phyloP scores from a whole-genome alignment of 30 jellyfish, hydroid and myxozoan genomes.

The Morbakka virulenta region DNA sequence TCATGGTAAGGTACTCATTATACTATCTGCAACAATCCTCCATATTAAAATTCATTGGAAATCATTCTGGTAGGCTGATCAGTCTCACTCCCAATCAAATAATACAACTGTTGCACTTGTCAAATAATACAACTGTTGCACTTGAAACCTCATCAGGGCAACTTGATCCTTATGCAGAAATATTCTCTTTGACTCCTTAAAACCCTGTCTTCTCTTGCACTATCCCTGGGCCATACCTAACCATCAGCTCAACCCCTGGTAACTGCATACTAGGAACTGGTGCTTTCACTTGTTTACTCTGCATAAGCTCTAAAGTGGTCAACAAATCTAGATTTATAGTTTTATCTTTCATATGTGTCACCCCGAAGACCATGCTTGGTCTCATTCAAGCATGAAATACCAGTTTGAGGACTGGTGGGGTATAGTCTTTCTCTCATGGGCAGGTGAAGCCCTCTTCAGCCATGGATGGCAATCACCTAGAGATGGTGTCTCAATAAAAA shows the following conservation, averaged over 20 bases:
- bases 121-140: not conserved
- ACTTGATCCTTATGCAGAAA: not conserved
- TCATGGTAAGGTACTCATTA: not conserved
- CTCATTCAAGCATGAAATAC: no score
- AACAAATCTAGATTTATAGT: no score
- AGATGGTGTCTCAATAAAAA: no score
- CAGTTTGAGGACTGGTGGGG: no score
- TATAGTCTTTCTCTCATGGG: no score
- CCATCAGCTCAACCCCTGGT: conserved; percentile 1
- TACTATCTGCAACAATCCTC: not conserved
- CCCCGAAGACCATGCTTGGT: no score
- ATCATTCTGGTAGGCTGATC: not conserved
- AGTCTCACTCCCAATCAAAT: not conserved
- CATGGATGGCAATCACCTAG: no score
- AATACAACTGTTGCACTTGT: not conserved
- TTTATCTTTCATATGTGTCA: no score
- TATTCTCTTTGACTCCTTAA: not conserved
- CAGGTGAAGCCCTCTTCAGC: no score
- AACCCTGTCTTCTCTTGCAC: not conserved
- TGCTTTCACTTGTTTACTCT: not conserved
- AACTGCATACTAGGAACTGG: not conserved
- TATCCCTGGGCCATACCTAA: not conserved
- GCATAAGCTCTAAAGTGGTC: no score
- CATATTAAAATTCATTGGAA: not conserved
- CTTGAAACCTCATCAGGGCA: not conserved